phyloP scores from a whole-genome alignment of 2,888 invertebrate species.

The Clusia tigrina region DNA sequence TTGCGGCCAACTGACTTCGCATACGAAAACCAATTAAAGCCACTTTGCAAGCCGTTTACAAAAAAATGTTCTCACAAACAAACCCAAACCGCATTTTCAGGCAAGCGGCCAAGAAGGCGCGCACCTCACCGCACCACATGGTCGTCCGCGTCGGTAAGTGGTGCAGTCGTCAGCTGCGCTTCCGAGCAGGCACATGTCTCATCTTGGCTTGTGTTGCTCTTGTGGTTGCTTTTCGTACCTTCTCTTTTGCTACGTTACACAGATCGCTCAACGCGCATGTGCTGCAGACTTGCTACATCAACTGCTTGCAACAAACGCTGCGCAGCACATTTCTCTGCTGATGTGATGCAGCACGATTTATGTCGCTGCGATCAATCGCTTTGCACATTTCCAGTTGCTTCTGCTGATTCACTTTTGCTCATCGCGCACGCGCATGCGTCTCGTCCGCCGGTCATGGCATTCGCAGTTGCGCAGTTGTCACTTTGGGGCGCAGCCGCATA shows the following conservation, averaged over 20 bases:
- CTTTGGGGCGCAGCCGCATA: background rate
- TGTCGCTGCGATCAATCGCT: conserved; percentile 6
- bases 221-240: background rate
- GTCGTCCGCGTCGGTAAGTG: background rate
- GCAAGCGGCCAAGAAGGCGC: background rate
- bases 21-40: background rate
- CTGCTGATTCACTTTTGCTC: background rate
- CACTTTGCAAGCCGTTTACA: background rate
- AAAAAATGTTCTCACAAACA: background rate
- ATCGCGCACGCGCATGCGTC: background rate
- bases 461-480: background rate
- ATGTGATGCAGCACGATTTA: conserved; percentile 6
- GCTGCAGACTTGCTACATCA: background rate
- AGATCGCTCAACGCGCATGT: conserved; percentile 14
- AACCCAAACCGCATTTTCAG: background rate
- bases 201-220: background rate
- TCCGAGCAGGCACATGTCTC: background rate
- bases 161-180: too few relatives aligned
- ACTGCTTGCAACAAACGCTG: too few relatives aligned
- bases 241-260: background rate
- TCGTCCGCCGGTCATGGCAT: too few relatives aligned
- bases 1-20: background rate
- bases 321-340: conserved; percentile 1
- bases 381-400: conserved; percentile 4
- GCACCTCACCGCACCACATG: background rate